A percentile compares a stretch with the other conserved stretches of the same genome.
Conservation (phyloP, 1,140 invertebrate genomes). For the Riptortus pedestris region DNA sequence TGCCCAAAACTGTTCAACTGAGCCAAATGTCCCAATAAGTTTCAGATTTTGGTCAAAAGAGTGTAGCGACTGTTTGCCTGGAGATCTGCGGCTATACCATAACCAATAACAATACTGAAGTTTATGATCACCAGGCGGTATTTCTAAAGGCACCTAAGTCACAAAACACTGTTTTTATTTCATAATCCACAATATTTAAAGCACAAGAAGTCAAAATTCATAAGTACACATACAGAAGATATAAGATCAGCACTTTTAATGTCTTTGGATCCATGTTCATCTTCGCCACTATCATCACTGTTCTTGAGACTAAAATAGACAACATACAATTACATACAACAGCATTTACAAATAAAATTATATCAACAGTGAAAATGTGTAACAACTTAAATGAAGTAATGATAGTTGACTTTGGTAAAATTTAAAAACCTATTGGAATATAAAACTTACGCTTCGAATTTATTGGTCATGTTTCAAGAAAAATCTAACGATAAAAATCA, state of each 20-base stretch:
- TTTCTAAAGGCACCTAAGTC: slow-evolving; percentile 47
- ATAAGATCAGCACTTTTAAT: slow-evolving; percentile 38
- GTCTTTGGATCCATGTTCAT: slow-evolving; percentile 41
- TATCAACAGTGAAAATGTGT: neutral
- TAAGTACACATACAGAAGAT: slow-evolving; percentile 36
- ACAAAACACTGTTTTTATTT: neutral
- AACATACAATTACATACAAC: slow-evolving; percentile 19
- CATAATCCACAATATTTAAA: too few species aligned
- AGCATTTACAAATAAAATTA: slow-evolving; percentile 20
- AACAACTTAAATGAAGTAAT: neutral
- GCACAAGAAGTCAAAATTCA: slow-evolving; percentile 5
- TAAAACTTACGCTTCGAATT: slow-evolving; percentile 29
- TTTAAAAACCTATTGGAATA: slow-evolving; percentile 5
- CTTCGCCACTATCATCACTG: slow-evolving; percentile 46
- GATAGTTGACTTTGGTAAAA: neutral
- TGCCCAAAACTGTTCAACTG: slow-evolving; percentile 95
- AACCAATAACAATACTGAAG: slow-evolving; percentile 81
- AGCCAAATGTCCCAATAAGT: slow-evolving; percentile 73
- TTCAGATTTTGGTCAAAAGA: slow-evolving; percentile 57
- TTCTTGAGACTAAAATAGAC: slow-evolving; percentile 43
- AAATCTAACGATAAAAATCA: too few species aligned
- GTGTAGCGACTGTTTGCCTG: slow-evolving; percentile 22
- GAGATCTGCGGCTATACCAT: slow-evolving; percentile 69
- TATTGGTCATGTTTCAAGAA: slow-evolving; percentile 31
- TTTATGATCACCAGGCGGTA: slow-evolving; percentile 68